These are phyloP conservation scores for Hofmannophila pseudospretella DNA, from an alignment of 2,888 invertebrate genomes.

Conservation along the genomic window DNA sequence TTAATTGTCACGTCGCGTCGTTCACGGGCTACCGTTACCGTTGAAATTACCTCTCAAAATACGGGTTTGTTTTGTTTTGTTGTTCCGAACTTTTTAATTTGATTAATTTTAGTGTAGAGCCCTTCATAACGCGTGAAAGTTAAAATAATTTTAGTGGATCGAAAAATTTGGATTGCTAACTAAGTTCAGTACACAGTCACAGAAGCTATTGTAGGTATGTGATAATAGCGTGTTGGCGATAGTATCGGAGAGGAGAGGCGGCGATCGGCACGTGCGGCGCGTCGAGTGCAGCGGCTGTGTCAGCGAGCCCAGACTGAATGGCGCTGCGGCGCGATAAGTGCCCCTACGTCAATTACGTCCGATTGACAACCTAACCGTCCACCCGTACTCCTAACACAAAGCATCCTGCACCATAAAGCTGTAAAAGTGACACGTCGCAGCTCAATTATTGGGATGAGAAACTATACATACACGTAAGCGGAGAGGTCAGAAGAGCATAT, in stretches of 20 bases:
- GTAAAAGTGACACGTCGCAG: not conserved
- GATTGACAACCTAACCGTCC: slow-evolving; percentile 53
- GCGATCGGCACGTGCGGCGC: slow-evolving; percentile 70
- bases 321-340: slow-evolving; percentile 4
- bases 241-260: slow-evolving; percentile 56
- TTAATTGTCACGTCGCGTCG: slow-evolving; percentile 62
- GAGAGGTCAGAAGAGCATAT: too few relatives aligned
- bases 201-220: slow-evolving; percentile 7
- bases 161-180: too few relatives aligned
- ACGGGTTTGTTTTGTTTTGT: slow-evolving; percentile 53
- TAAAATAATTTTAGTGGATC: slow-evolving; percentile 22
- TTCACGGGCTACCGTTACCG: slow-evolving; percentile 41
- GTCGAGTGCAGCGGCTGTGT: slow-evolving; percentile 54
- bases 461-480: too few relatives aligned
- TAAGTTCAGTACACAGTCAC: too few relatives aligned
- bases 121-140: slow-evolving; percentile 28
- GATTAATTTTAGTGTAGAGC: slow-evolving; percentile 52
- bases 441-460: too few relatives aligned
- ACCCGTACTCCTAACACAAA: slow-evolving; percentile 1
- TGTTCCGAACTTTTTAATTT: slow-evolving; percentile 54
- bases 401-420: not conserved
- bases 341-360: slow-evolving; percentile 7
- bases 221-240: slow-evolving; percentile 35
- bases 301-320: slow-evolving; percentile 22
- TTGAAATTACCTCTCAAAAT: slow-evolving; percentile 53